Conservation (phyloP, 2,888 invertebrate species). For the Biston stratarius region DNA sequence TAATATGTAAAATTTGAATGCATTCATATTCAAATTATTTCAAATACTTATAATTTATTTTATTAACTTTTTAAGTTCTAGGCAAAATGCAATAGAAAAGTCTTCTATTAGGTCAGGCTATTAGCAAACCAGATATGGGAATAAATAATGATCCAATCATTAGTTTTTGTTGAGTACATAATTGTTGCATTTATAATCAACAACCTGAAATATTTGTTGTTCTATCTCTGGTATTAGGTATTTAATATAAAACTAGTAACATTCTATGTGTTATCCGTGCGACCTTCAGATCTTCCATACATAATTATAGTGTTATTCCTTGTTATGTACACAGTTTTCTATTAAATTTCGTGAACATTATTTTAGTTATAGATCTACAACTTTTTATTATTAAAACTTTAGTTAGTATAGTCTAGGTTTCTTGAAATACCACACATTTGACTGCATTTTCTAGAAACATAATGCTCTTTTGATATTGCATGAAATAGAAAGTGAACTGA, state of each 20-base stretch:
- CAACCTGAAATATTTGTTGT: background rate
- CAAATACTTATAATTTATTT: background rate
- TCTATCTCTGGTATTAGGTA: background rate
- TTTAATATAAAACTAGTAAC: background rate
- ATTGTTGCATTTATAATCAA: background rate
- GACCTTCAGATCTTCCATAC: too few relatives aligned
- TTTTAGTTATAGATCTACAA: background rate
- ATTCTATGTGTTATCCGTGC: background rate
- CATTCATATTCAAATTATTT: background rate
- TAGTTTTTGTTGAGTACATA: background rate
- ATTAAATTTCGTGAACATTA: background rate
- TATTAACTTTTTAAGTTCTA: background rate
- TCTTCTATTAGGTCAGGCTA: background rate
- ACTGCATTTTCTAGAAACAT: constrained; percentile 24
- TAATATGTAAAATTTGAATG: too few relatives aligned
- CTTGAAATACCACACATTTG: constrained; percentile 5
- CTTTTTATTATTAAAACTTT: too few relatives aligned
- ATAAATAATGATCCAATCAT: background rate
- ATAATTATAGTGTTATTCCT: too few relatives aligned
- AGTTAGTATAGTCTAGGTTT: background rate
- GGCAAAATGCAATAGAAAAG: background rate
- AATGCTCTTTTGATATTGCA: constrained; percentile 37
- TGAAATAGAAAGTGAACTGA: constrained; percentile 37
- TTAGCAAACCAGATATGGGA: background rate
- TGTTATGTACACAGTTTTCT: too few relatives aligned